These are phyloP conservation scores for Pyrrhia umbra DNA, from an alignment of 2,888 invertebrate species.

Conservation along the genomic window DNA sequence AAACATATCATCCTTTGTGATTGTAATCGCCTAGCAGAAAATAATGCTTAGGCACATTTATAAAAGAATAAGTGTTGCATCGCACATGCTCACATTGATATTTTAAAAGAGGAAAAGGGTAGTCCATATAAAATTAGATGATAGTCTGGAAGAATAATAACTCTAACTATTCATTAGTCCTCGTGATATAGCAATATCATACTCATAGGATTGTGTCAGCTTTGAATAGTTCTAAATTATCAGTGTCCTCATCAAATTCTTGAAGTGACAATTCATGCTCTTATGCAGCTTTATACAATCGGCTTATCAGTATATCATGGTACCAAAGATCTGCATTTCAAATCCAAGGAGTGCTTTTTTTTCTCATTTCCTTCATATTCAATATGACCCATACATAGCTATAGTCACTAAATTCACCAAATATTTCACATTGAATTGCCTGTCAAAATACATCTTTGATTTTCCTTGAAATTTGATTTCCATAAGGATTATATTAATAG, in stretches of 20 bases:
- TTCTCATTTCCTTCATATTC: conserved; percentile 53
- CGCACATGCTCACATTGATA: conserved; percentile 51
- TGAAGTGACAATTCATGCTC: conserved; percentile 46
- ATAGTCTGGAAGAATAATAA: conserved; percentile 53
- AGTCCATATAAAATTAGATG: conserved; percentile 52
- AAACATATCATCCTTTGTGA: conserved; percentile 40
- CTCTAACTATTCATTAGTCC: conserved; percentile 57
- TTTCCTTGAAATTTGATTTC: conserved; percentile 49
- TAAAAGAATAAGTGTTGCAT: conserved; percentile 45
- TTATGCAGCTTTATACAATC: conserved; percentile 50
- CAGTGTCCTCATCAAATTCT: conserved; percentile 52
- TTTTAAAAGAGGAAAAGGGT: conserved; percentile 39
- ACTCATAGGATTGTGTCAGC: conserved; percentile 46
- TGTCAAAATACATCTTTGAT: conserved; percentile 44
- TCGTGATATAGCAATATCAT: conserved; percentile 51
- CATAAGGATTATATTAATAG: conserved; percentile 21
- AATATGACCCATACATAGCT: conserved; percentile 46
- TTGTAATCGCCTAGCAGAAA: conserved; percentile 39
- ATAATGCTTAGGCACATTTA: conserved; percentile 37
- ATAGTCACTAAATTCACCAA: conserved; percentile 51
- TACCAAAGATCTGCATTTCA: conserved; percentile 52
- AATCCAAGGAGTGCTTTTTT: conserved; percentile 46
- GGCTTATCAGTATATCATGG: conserved; percentile 51
- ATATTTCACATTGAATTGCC: conserved; percentile 44
- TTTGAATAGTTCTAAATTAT: conserved; percentile 54